Evolutionary conservation across 2,888 invertebrate species (phyloP).

Genomic region (Amphiduros pacificus): DNA sequence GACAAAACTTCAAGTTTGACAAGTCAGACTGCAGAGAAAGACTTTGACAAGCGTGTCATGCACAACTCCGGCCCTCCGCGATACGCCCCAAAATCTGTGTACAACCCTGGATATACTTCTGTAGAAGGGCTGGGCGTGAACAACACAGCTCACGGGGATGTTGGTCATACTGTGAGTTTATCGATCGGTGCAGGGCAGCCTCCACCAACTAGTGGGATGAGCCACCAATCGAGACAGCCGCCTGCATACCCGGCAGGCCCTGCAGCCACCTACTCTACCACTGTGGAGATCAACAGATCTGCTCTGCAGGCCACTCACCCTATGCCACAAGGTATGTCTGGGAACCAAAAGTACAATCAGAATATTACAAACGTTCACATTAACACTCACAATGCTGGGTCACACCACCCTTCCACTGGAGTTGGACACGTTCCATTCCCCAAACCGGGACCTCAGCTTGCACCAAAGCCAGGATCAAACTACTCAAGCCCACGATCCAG

Average conservation of each 20-base stretch:
- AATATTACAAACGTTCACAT: not conserved
- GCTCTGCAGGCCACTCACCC: not conserved
- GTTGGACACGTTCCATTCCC: conserved; percentile 9
- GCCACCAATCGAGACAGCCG: no score
- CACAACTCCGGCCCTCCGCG: not conserved
- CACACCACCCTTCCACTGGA: no score
- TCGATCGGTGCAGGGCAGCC: no score
- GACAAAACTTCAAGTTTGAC: not conserved
- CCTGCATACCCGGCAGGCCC: not conserved
- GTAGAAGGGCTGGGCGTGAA: no score
- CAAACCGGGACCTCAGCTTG: conserved; percentile 13
- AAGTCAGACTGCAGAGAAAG: no score
- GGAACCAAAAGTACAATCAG: not conserved
- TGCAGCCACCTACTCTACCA: not conserved
- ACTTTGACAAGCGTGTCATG: no score
- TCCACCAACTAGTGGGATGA: no score
- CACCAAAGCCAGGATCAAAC: conserved; percentile 15
- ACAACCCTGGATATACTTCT: conserved; percentile 8
- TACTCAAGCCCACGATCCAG: conserved; percentile 28
- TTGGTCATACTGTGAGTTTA: no score
- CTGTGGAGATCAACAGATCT: not conserved
- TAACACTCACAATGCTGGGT: no score
- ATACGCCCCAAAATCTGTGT: conserved; percentile 2
- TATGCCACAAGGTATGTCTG: no score
- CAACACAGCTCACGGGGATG: no score